A percentile compares a stretch with the other conserved stretches of the same genome.
These are phyloP conservation scores for Helicolenus hilgendorfi DNA, from an alignment of 2,797 vertebrate genomes.

Conservation along the genomic window DNA sequence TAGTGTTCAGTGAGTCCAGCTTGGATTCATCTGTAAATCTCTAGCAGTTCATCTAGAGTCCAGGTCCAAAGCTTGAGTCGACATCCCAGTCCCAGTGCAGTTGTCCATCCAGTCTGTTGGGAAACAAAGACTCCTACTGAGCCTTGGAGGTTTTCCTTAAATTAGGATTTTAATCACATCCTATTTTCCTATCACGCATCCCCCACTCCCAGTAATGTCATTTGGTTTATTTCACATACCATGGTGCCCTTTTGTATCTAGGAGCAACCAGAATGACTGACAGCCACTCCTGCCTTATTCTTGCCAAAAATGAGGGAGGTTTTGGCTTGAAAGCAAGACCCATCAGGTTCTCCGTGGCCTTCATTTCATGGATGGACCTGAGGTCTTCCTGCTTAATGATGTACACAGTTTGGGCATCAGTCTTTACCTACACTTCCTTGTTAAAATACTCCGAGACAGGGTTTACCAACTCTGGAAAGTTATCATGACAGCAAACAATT, in stretches of 20 bases:
- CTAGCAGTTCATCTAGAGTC: background rate
- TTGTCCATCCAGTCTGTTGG: background rate
- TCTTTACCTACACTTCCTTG: background rate
- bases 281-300: background rate
- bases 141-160: constrained; percentile 30
- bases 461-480: background rate
- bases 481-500: background rate
- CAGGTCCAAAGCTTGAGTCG: background rate
- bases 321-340: background rate
- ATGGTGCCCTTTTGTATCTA: background rate
- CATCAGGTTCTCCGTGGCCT: no score
- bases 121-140: constrained; percentile 2
- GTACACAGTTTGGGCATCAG: background rate
- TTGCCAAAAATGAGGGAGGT: background rate
- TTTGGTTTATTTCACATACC: background rate
- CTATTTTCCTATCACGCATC: constrained; percentile 2
- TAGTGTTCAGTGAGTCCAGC: background rate
- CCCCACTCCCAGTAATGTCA: background rate
- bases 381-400: background rate
- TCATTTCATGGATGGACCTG: background rate
- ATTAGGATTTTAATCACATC: constrained; percentile 18
- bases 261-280: background rate
- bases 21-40: background rate
- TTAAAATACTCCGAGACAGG: background rate
- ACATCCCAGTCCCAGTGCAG: background rate